phyloP scores from a whole-genome alignment of 2,888 invertebrate genomes.

The Drosophila falleni region DNA sequence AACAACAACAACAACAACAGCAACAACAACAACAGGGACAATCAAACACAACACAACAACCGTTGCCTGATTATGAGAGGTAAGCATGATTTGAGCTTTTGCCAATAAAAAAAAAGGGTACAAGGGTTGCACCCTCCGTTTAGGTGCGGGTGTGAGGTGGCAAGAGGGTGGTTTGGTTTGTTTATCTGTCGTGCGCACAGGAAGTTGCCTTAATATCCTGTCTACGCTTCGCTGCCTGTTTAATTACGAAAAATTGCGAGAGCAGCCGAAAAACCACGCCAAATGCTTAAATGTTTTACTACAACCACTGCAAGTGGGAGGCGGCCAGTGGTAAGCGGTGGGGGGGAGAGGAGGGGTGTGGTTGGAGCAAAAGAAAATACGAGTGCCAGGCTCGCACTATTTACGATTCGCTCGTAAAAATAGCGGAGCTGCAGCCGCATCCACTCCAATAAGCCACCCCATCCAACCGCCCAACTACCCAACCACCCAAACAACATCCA shows the following conservation, averaged over 20 bases:
- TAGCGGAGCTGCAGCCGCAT: slow-evolving; percentile 49
- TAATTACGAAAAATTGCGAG: slow-evolving; percentile 76
- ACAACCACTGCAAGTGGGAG: neutral
- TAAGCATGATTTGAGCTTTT: slow-evolving; percentile 71
- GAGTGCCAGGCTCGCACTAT: slow-evolving; percentile 50
- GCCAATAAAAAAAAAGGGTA: slow-evolving; percentile 6
- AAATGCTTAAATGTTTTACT: slow-evolving; percentile 61
- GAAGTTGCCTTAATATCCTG: slow-evolving; percentile 80
- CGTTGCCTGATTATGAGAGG: slow-evolving; percentile 86
- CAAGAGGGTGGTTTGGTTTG: slow-evolving; percentile 29
- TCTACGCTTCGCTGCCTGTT: slow-evolving; percentile 75
- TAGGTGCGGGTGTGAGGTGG: too few species aligned
- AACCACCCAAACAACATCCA: neutral
- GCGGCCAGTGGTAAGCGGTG: too few species aligned
- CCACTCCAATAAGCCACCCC: slow-evolving; percentile 53
- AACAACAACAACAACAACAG: slow-evolving; percentile 67
- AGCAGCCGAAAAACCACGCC: slow-evolving; percentile 44
- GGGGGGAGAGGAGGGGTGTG: neutral
- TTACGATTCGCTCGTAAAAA: slow-evolving; percentile 72
- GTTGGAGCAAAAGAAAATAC: slow-evolving; percentile 30
- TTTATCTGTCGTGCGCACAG: slow-evolving; percentile 65
- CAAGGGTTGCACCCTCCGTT: slow-evolving; percentile 33
- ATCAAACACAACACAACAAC: slow-evolving; percentile 73
- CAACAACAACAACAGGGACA: slow-evolving; percentile 53
- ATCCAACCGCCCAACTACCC: slow-evolving; percentile 3